phyloP scores from a whole-genome alignment of 2,888 invertebrate genomes.

The Drosophila planitibia region DNA sequence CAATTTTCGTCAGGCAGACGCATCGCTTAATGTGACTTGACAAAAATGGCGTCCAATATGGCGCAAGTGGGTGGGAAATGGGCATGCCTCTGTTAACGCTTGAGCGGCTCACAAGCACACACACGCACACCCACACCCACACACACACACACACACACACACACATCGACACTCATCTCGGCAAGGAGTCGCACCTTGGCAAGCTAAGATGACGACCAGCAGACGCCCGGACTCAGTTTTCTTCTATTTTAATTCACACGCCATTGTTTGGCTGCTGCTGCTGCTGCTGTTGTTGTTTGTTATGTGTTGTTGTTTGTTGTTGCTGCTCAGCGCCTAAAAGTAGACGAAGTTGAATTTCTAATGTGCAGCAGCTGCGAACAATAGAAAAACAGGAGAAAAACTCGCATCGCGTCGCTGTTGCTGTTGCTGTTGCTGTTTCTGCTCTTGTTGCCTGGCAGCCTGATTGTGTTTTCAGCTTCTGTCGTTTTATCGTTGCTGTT shows the following conservation, averaged over 20 bases:
- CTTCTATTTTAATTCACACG: conserved; percentile 80
- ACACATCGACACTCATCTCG: conserved; percentile 21
- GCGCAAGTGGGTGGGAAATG: conserved; percentile 50
- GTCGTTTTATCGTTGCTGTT: conserved; percentile 49
- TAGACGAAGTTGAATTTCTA: conserved; percentile 81
- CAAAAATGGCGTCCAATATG: conserved; percentile 83
- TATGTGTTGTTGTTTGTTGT: conserved; percentile 23
- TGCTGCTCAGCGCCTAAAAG: conserved; percentile 72
- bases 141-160: conserved; percentile 43
- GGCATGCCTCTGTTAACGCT: conserved; percentile 46
- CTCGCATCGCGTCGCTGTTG: conserved; percentile 30
- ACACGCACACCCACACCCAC: not conserved
- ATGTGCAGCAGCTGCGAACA: conserved; percentile 81
- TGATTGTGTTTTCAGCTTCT: conserved; percentile 71
- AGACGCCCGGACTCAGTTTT: conserved; percentile 54
- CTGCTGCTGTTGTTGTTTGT: conserved; percentile 27
- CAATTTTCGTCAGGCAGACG: conserved; percentile 80
- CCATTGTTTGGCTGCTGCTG: conserved; percentile 65
- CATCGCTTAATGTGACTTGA: conserved; percentile 83
- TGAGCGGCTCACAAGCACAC: conserved; percentile 55
- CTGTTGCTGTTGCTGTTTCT: not conserved
- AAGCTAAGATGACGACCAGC: conserved; percentile 70
- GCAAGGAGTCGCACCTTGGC: conserved; percentile 66
- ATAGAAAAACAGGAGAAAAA: conserved; percentile 59
- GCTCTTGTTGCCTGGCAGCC: conserved; percentile 36